Evolutionary conservation across 2,113 vertebrate species (phyloP), one percentile per base, ranked within the genome.

Genomic region (Oreochromis spilurus): DNA sequence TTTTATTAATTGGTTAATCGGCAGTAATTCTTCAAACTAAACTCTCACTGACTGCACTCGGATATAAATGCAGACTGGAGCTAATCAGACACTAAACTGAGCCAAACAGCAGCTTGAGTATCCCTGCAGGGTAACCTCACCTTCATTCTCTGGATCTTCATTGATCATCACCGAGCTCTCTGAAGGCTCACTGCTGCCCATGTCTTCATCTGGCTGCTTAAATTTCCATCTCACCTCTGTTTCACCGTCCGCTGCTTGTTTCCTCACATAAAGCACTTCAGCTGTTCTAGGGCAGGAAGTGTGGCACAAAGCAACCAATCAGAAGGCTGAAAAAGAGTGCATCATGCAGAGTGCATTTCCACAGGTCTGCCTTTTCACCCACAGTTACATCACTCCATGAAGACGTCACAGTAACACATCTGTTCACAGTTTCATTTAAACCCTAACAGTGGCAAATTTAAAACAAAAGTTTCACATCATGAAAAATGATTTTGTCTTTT

Each of bases 381-480:
- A 7, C 14, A 77, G 43, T 17, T 50, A 45, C 67, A 45, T 24
- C 0, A 0, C 31, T 65, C 60, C 60, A 2, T 67, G 0, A 43
- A 1, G n/a, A 2, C 65, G 9, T 67, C 0, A 0, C 34, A 3
- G 62, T 40, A 67, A 67, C 4, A 0, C 17, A 38, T 38, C 60
- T n/a, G 31, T 65, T 40, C 34, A 40, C 34, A 13, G 34, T 67
- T 67, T 67, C 6, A 40, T 21, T 38, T 38, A 13, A 67, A 67
- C 62, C 34, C 34, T 5, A 40, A 67, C 62, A 67, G 62, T 12
- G 17, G 60, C 60, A 12, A 65, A 65, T 65, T 65, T 19, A 36
- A 65, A 65, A 7, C 31, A 65, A 65, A 62, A 62, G 17, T 65
- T 36, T 65, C 31, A 65, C 60, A n/a, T 65, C 12, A 65, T 65